Base-by-base conservation (phyloP, 2,797 vertebrate genomes). In the Phrynocephalus forsythii region DNA sequence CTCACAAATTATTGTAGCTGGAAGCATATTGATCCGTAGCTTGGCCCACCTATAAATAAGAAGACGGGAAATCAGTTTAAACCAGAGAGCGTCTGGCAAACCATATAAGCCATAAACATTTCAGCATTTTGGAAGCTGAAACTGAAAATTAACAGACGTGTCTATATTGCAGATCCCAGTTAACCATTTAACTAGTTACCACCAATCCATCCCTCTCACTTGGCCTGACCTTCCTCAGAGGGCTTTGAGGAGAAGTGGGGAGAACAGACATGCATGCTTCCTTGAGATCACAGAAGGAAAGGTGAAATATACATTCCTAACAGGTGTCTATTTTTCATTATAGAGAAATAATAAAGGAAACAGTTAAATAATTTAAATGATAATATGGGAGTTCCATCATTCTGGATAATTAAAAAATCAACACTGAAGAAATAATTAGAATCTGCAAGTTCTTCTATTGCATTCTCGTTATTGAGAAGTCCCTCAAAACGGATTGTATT, bases 21-120 rank as follows among this genome's bases (percentile, higher is more conserved):
- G 99, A 60, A 99, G 96, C 99, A 99, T 99, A 95, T 99, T 99
- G 93, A 99, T 98, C 90, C 99, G 94, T 76, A 99, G 92, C 94
- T 99, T 99, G 28, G 99, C 98, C 99, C 99, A 99, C 92, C 99
- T 98, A 94, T 22, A 91, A 94, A 82, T 89, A 69, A 92, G 28
- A 83, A 90, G 78, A 7, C n/a, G 28, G 5, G 50, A 72, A 79
- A 73, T 6, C 3, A 50, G 22, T 20, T 84, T 48, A 85, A 88
- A 69, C 30, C 18, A 38, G 26, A 15, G 6, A 68, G 38, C 18
- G 44, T 66, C n/a, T 68, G 24, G 38, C 5, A 22, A 82, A 38
- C 20, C 69, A 78, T 24, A 83, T 30, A 24, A 79, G 18, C 22
- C 81, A 24, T n/a, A 84, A 7, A 5, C n/a, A 44, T 63, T 50